A percentile compares a stretch with the other conserved stretches of the same genome.
Evolutionary conservation across 2,888 invertebrate genomes (phyloP).

Genomic region (Leucozona laternaria): DNA sequence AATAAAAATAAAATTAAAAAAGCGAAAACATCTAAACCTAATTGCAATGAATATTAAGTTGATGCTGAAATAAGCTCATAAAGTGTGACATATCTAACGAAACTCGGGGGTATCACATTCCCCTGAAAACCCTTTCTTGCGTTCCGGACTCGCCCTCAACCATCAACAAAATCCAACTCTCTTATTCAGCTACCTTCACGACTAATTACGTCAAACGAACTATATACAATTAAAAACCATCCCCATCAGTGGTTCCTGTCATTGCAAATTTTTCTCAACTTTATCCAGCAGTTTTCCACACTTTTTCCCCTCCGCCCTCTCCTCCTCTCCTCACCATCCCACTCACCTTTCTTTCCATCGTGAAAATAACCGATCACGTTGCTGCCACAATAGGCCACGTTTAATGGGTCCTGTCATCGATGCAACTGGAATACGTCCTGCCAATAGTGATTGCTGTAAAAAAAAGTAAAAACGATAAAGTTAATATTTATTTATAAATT

Average conservation of each 20-base stretch:
- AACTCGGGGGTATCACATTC: too few relatives aligned
- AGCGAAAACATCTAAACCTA: too few relatives aligned
- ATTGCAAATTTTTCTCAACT: slow-evolving; percentile 13
- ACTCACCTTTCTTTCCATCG: slow-evolving; percentile 87
- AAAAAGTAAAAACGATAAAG: slow-evolving; percentile 34
- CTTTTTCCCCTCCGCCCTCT: not conserved
- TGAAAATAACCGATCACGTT: slow-evolving; percentile 87
- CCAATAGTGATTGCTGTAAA: slow-evolving; percentile 82
- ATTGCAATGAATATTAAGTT: too few relatives aligned
- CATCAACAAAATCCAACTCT: not conserved
- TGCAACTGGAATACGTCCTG: slow-evolving; percentile 84
- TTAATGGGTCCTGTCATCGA: slow-evolving; percentile 86
- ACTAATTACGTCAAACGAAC: slow-evolving; percentile 68
- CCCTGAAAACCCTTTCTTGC: not conserved
- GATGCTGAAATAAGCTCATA: not conserved
- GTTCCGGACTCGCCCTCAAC: not conserved
- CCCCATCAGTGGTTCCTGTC: slow-evolving; percentile 3
- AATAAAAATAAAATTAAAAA: too few relatives aligned
- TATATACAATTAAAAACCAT: slow-evolving; percentile 51
- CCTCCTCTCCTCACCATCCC: not conserved
- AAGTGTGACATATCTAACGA: not conserved
- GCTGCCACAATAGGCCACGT: slow-evolving; percentile 87
- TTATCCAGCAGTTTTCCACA: slow-evolving; percentile 9
- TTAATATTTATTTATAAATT: slow-evolving; percentile 35
- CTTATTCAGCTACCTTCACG: slow-evolving; percentile 29